Conservation (phyloP, 2,888 invertebrate genomes). For the Drosophila phalerata region DNA sequence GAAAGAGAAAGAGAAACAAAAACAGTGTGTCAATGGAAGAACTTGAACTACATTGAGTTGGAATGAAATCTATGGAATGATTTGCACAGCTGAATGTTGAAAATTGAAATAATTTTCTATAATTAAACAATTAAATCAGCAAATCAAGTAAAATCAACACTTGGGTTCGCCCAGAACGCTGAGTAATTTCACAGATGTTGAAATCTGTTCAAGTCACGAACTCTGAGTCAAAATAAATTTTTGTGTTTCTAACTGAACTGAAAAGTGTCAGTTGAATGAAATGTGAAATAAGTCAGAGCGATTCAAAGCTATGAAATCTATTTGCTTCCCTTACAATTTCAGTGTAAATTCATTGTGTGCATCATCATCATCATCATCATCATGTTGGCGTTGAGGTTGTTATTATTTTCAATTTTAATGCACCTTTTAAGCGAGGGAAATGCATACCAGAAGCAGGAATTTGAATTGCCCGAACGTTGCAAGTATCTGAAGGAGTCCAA, state of each 20-base stretch:
- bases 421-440: neutral
- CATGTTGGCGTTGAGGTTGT: constrained; percentile 19
- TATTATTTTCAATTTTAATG: neutral
- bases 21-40: constrained; percentile 18
- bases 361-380: constrained; percentile 3
- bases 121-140: constrained; percentile 76
- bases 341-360: constrained; percentile 33
- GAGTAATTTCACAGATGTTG: constrained; percentile 42
- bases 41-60: constrained; percentile 30
- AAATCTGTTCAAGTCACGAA: constrained; percentile 49
- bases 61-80: constrained; percentile 15
- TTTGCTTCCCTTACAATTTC: neutral
- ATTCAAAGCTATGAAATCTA: neutral
- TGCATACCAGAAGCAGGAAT: neutral
- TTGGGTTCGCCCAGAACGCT: constrained; percentile 8
- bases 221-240: constrained; percentile 50
- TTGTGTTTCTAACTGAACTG: constrained; percentile 4
- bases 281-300: constrained; percentile 13
- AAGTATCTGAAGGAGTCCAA: constrained; percentile 27
- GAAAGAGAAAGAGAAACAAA: too few species aligned
- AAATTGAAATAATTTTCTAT: constrained; percentile 72
- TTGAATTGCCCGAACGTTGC: constrained; percentile 48
- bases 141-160: constrained; percentile 33
- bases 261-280: constrained; percentile 19
- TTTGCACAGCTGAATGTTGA: constrained; percentile 26